Conservation (phyloP, 1,140 invertebrate genomes). For the Olivierus martensii region DNA sequence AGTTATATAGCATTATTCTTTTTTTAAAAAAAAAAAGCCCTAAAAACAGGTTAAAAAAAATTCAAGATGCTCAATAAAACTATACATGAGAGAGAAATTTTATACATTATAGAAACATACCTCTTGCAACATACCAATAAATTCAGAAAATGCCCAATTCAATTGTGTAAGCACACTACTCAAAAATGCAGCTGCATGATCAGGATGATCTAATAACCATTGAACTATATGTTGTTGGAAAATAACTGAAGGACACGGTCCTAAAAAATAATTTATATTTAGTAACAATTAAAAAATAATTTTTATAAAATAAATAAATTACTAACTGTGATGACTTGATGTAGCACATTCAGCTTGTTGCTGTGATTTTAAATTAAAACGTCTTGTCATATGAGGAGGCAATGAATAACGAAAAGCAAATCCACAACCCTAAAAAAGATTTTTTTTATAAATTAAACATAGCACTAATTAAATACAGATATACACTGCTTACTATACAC, state of each 20-base stretch:
- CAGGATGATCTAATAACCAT: constrained; percentile 35
- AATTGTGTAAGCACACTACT: constrained; percentile 67
- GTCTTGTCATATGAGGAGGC: constrained; percentile 41
- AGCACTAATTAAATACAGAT: no score
- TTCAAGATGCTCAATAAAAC: no score
- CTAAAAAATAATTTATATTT: constrained; percentile 34
- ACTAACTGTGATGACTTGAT: constrained; percentile 24
- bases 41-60: no score
- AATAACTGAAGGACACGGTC: constrained; percentile 44
- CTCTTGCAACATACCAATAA: constrained; percentile 71
- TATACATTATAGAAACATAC: constrained; percentile 41
- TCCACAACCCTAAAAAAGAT: constrained; percentile 47
- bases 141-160: constrained; percentile 81
- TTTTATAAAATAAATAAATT: neutral
- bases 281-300: no score
- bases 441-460: no score
- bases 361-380: constrained; percentile 32
- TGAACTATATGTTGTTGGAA: constrained; percentile 42
- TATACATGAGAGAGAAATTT: no score
- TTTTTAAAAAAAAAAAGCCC: no score
- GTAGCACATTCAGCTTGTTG: constrained; percentile 28
- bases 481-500: no score
- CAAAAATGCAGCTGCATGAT: constrained; percentile 46
- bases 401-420: constrained; percentile 62
- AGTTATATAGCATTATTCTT: no score